Conservation (phyloP, 2,888 invertebrate species). For the Drosophila falleni region DNA sequence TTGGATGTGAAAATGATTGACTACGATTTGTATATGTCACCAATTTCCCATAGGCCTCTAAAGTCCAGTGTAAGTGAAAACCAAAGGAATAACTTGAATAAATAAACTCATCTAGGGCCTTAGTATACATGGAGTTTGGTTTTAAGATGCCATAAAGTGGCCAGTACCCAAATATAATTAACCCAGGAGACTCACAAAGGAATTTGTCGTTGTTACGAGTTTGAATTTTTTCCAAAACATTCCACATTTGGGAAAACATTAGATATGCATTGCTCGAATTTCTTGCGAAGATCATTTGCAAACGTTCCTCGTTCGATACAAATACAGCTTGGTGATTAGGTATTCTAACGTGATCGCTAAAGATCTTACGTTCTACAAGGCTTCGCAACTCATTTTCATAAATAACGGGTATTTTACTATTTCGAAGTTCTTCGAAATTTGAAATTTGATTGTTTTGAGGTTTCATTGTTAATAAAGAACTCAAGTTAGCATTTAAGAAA, state of each 20-base stretch:
- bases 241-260: not conserved
- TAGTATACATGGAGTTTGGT: not conserved
- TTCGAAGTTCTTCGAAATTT: constrained; percentile 1
- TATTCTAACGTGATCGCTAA: not conserved
- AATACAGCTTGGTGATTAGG: not conserved
- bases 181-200: not conserved
- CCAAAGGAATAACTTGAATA: not conserved
- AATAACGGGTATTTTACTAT: not conserved
- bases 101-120: constrained; percentile 1
- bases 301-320: not conserved
- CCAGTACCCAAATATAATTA: not conserved
- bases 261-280: constrained; percentile 2
- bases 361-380: not conserved
- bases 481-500: constrained; percentile 18
- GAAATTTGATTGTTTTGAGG: not conserved
- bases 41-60: not conserved
- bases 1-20: not conserved
- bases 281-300: not conserved
- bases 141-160: not conserved
- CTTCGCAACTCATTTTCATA: not conserved
- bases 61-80: not conserved
- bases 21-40: not conserved
- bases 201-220: not conserved
- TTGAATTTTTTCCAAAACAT: not conserved
- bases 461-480: constrained; percentile 1